Base-by-base conservation (phyloP, 2,797 vertebrate species). In the Aulostomus chinensis region DNA sequence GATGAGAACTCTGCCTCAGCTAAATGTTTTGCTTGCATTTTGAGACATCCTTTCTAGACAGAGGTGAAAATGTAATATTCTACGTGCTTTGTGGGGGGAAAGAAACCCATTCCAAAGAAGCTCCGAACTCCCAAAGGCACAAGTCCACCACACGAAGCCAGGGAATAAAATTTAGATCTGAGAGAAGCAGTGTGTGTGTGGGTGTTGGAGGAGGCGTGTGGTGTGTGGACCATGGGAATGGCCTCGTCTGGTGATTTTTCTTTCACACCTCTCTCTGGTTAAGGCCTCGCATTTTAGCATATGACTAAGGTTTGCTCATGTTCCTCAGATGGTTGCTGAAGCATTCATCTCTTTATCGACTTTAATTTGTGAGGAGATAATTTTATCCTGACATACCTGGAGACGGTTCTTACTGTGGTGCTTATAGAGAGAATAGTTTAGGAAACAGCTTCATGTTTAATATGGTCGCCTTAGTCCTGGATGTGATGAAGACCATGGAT, bases 161-260 rank as follows among this genome's bases (percentile, higher is more conserved):
- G 42, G 50, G 42, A 68, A 48, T 41, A 43, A 60, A 66, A 64
- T 65, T 63, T 14, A 41, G 56, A 74, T 73, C 26, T 48, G 70
- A 75, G 57, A 53, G 59, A 72, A 69, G 61, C 54, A 68, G 68
- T 45, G 69, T 28, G 45, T n/a, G 62, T 61, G 78, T 69, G 51
- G 63, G 78, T 46, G 80, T 76, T 32, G 69, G 68, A 75, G 72
- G 70, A 52, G 52, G 58, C 30, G 30, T 43, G 42, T 39, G 55
- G 54, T 45, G 21, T 56, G 67, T 34, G 73, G 47, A 29, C n/a
- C 75, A 73, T 32, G 17, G 48, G 40, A 61, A 67, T 37, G 56
- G 57, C 30, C 18, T 14, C 66, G 45, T 57, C 51, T 49, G 10
- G 28, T 68, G 69, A 72, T 38, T 64, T 57, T 46, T 7, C 22